Evolutionary conservation across 2,888 invertebrate species (phyloP), one percentile per base, ranked within the genome.

Genomic region (Sinotaia quadrata): DNA sequence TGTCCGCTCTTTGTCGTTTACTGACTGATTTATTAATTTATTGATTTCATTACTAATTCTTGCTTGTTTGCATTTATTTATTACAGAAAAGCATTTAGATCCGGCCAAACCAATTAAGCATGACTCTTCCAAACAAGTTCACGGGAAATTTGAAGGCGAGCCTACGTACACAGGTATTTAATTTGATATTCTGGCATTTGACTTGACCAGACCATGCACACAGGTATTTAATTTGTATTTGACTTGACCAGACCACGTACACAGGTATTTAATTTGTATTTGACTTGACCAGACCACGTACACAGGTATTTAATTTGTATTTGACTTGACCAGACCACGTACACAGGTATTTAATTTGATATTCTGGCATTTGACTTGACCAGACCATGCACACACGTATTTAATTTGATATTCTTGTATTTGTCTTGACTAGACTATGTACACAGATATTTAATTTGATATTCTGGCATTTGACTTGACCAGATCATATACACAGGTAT

Each of bases 161-260:
- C 88, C 88, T 34, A 88, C 88, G 12, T 88, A 88, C 69, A 82
- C 75, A 80, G 69, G 88, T 88, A 78, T 84, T 82, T 72, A 49
- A n/a, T n/a, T n/a, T n/a, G n/a, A n/a, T n/a, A n/a, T n/a, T n/a
- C n/a, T n/a, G n/a, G n/a, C n/a, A n/a, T n/a, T n/a, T n/a, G n/a
- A n/a, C n/a, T n/a, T n/a, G n/a, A n/a, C n/a, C n/a, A n/a, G n/a
- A n/a, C n/a, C n/a, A n/a, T n/a, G n/a, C n/a, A n/a, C n/a, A n/a
- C n/a, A n/a, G n/a, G n/a, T n/a, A 41, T 41, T 12, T 41, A 41
- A 2, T 41, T 41, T 41, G 41, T 41, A n/a, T 41, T 12, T 41
- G 41, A 41, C 41, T 12, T 41, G n/a, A 12, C 15, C 15, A 18
- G 41, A n/a, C 15, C 2, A 41, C 15, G 1, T 12, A 41, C 41